A percentile compares a stretch with the other conserved stretches of the same genome.
phyloP scores from a whole-genome alignment of 2,888 invertebrate species.

The Trissolcus brochymenae region DNA sequence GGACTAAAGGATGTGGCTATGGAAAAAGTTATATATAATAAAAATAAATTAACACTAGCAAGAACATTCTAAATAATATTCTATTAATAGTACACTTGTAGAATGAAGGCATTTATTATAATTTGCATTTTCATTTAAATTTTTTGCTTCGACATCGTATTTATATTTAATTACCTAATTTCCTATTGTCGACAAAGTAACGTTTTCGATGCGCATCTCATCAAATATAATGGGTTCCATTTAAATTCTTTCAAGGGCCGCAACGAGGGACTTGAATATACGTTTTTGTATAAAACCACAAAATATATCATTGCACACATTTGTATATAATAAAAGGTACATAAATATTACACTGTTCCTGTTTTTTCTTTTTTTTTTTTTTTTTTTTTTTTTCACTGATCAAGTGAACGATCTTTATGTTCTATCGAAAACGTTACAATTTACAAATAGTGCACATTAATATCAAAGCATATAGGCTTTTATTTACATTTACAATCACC shows the following conservation, averaged over 20 bases:
- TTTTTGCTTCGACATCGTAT: conserved; percentile 54
- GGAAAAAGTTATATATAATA: not conserved
- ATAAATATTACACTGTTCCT: conserved; percentile 35
- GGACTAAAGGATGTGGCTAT: conserved; percentile 4
- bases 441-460: conserved; percentile 56
- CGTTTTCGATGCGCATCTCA: conserved; percentile 48
- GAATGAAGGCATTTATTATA: conserved; percentile 58
- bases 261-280: conserved; percentile 37
- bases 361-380: conserved; percentile 4
- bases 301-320: conserved; percentile 44
- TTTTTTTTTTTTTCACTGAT: not conserved
- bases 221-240: conserved; percentile 2
- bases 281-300: conserved; percentile 47
- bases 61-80: conserved; percentile 57
- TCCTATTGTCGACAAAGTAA: conserved; percentile 50
- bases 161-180: conserved; percentile 55
- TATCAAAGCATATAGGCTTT: conserved; percentile 54
- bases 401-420: not conserved
- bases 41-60: conserved; percentile 50
- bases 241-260: conserved; percentile 32
- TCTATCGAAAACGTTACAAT: conserved; percentile 54
- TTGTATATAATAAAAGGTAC: conserved; percentile 36
- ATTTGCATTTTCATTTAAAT: conserved; percentile 56
- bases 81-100: conserved; percentile 57
- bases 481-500: conserved; percentile 55